Evolutionary conservation across 2,888 invertebrate genomes (phyloP).

Genomic region (Aspidiotus rigidus): DNA sequence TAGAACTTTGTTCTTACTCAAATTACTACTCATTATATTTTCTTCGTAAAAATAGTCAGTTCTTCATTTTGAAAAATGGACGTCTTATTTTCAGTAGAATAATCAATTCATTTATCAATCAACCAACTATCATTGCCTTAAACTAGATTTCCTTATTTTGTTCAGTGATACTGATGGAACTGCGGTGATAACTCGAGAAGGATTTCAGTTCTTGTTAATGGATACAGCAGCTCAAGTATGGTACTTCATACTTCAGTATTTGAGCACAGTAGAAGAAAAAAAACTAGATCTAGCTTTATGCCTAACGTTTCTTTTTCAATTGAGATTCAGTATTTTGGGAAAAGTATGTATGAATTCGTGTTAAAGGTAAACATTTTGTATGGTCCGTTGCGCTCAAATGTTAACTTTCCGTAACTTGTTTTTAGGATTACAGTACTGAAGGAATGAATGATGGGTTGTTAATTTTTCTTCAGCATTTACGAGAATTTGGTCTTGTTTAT

Average conservation of each 20-base stretch:
- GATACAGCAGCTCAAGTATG: conserved; percentile 92
- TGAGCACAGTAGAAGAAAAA: conserved; percentile 81
- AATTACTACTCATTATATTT: too few relatives aligned
- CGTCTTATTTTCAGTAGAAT: too few relatives aligned
- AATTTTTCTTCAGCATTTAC: conserved; percentile 83
- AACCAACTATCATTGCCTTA: not conserved
- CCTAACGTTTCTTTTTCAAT: conserved; percentile 88
- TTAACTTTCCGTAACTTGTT: conserved; percentile 35
- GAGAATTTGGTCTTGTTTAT: conserved; percentile 95
- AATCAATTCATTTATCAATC: too few relatives aligned
- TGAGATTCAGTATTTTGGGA: conserved; percentile 88
- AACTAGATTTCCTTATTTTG: conserved; percentile 35
- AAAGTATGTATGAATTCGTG: conserved; percentile 52
- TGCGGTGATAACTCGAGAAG: conserved; percentile 82
- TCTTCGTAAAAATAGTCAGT: not conserved
- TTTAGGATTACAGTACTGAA: conserved; percentile 90
- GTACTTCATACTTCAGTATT: conserved; percentile 93
- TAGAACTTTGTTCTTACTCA: too few relatives aligned
- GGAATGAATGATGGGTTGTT: conserved; percentile 80
- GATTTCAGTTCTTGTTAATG: conserved; percentile 91
- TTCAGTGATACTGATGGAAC: conserved; percentile 71
- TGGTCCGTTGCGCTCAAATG: not conserved
- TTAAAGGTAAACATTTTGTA: not conserved
- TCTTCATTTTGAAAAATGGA: not conserved
- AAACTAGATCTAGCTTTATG: conserved; percentile 84